A percentile compares a stretch with the other conserved stretches of the same genome.
phyloP scores from a whole-genome alignment of 2,888 invertebrate species.

The Hydrotaea cyrtoneurina region DNA sequence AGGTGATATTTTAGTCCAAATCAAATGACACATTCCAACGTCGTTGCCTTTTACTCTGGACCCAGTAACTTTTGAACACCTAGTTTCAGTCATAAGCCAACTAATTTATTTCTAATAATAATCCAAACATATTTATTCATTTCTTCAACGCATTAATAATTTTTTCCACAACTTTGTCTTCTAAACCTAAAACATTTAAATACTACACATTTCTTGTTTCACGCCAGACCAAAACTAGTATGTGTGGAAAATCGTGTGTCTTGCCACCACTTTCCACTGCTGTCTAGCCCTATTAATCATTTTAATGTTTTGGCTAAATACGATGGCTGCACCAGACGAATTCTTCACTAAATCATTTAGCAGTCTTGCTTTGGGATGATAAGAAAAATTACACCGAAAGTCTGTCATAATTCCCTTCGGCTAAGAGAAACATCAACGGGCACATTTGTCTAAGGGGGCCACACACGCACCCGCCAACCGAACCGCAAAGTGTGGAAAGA shows the following conservation, averaged over 20 bases:
- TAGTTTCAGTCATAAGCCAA: too few relatives aligned
- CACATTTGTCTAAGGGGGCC: conserved; percentile 44
- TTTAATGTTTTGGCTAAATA: conserved; percentile 56
- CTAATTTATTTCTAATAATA: background rate
- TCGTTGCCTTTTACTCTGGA: too few relatives aligned
- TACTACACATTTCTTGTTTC: conserved; percentile 17
- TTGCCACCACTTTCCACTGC: conserved; percentile 39
- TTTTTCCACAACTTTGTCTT: background rate
- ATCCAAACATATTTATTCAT: conserved; percentile 6
- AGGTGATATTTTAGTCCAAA: too few relatives aligned
- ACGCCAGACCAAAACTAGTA: background rate
- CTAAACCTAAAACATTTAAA: background rate
- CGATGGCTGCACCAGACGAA: conserved; percentile 71
- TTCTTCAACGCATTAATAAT: background rate
- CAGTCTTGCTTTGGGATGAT: conserved; percentile 56
- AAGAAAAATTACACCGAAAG: conserved; percentile 68
- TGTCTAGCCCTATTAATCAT: conserved; percentile 77
- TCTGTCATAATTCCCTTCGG: conserved; percentile 72
- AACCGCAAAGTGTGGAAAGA: conserved; percentile 43
- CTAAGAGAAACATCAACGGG: conserved; percentile 51
- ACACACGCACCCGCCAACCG: conserved; percentile 36
- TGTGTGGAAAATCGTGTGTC: background rate
- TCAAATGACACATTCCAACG: too few relatives aligned
- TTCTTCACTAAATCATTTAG: conserved; percentile 77
- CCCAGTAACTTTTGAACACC: too few relatives aligned